These are phyloP conservation scores for Chaetogeoica ovagalla DNA, from an alignment of 2,888 invertebrate genomes.

Conservation along the genomic window DNA sequence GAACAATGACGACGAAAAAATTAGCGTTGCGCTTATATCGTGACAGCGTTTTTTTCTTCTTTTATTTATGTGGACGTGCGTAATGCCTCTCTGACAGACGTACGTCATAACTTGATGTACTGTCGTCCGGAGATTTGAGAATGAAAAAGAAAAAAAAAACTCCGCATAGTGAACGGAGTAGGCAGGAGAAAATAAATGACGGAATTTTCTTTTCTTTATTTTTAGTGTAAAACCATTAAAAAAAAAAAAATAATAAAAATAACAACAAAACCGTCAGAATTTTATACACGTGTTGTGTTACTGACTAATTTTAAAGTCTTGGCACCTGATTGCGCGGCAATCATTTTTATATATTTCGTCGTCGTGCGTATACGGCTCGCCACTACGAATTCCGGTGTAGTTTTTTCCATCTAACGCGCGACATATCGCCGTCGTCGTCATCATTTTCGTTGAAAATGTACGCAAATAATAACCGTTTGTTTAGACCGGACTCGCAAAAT, in stretches of 20 bases:
- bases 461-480: too few species aligned
- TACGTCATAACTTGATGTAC: constrained; percentile 28
- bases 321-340: constrained; percentile 30
- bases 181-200: neutral
- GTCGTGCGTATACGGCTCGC: neutral
- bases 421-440: too few species aligned
- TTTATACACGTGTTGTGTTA: constrained; percentile 13
- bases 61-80: neutral
- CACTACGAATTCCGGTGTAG: constrained; percentile 11
- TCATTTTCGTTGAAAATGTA: too few species aligned
- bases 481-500: too few species aligned
- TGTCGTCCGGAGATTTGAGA: neutral
- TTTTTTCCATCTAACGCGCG: neutral
- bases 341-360: constrained; percentile 4
- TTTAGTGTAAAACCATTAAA: constrained; percentile 35
- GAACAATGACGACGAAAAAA: too few species aligned
- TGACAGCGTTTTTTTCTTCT: neutral
- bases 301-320: constrained; percentile 44
- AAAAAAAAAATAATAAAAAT: neutral
- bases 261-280: neutral
- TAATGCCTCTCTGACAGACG: constrained; percentile 16
- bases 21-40: too few species aligned
- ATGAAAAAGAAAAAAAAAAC: neutral
- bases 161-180: too few species aligned
- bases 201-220: constrained; percentile 29